A percentile compares a stretch with the other conserved stretches of the same genome.
phyloP scores from a whole-genome alignment of 2,797 vertebrate genomes.

The Potorous gilbertii region DNA sequence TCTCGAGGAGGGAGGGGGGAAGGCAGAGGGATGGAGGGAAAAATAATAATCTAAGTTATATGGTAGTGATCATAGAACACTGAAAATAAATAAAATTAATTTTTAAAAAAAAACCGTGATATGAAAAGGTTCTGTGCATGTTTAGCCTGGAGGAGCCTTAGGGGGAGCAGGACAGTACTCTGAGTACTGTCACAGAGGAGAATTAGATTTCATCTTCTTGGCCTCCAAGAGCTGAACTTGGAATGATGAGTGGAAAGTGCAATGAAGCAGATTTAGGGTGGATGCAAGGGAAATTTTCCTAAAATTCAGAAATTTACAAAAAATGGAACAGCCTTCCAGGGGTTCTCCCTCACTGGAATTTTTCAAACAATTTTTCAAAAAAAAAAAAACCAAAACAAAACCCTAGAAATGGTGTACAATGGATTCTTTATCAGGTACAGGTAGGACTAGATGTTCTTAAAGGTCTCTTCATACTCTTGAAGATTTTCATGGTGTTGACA shows the following conservation, averaged over 20 bases:
- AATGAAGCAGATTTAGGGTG: neutral
- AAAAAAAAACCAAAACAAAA: neutral
- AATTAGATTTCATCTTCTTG: neutral
- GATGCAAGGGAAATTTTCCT: neutral
- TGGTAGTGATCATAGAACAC: too few relatives aligned
- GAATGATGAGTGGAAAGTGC: neutral
- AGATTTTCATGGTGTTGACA: neutral
- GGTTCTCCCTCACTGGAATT: neutral
- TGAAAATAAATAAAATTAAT: too few relatives aligned
- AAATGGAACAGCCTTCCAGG: neutral
- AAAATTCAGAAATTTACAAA: neutral
- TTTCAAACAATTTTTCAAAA: neutral
- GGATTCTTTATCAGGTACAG: neutral
- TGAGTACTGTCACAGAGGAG: neutral
- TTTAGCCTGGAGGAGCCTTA: neutral
- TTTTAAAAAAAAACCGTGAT: neutral
- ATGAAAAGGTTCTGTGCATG: neutral
- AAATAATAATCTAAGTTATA: too few relatives aligned
- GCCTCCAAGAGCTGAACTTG: neutral
- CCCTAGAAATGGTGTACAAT: neutral
- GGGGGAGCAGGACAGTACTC: neutral
- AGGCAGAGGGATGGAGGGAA: too few relatives aligned
- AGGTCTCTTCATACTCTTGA: neutral
- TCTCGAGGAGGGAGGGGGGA: too few relatives aligned
- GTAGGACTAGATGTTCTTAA: neutral